Percentiles rank a stretch among this genome's conserved stretches.
These are phyloP conservation scores for Myrmecophaga tridactyla DNA, from an alignment of 2,113 vertebrate genomes.

Conservation along the genomic window DNA sequence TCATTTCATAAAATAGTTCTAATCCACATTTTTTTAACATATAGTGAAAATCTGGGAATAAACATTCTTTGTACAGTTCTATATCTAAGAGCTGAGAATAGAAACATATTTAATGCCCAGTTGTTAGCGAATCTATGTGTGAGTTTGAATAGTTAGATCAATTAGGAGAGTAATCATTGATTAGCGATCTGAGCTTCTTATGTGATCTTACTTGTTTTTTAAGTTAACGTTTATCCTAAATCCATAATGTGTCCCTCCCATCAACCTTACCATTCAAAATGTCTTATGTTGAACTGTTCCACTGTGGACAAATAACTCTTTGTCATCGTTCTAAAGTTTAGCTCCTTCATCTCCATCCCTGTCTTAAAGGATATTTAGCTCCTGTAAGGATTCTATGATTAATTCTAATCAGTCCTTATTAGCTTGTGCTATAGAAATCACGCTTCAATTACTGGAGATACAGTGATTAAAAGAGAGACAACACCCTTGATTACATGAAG, in stretches of 20 bases:
- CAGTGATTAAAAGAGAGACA: neutral
- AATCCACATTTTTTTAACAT: neutral
- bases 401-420: neutral
- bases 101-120: neutral
- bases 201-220: neutral
- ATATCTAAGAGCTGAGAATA: neutral
- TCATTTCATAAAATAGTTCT: neutral
- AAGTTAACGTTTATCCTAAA: neutral
- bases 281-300: neutral
- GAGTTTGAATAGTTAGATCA: neutral
- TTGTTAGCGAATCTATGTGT: neutral
- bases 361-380: neutral
- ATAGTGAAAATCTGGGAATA: neutral
- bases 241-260: neutral
- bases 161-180: neutral
- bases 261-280: neutral
- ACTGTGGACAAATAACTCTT: neutral
- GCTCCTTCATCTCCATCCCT: neutral
- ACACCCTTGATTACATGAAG: neutral
- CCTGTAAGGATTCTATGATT: neutral
- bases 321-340: neutral
- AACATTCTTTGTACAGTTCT: neutral
- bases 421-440: neutral
- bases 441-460: neutral
- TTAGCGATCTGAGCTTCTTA: neutral